Percentiles rank a stretch among this genome's conserved stretches.
phyloP scores from a whole-genome alignment of 2,113 vertebrate genomes.

The Dasyprocta punctata region DNA sequence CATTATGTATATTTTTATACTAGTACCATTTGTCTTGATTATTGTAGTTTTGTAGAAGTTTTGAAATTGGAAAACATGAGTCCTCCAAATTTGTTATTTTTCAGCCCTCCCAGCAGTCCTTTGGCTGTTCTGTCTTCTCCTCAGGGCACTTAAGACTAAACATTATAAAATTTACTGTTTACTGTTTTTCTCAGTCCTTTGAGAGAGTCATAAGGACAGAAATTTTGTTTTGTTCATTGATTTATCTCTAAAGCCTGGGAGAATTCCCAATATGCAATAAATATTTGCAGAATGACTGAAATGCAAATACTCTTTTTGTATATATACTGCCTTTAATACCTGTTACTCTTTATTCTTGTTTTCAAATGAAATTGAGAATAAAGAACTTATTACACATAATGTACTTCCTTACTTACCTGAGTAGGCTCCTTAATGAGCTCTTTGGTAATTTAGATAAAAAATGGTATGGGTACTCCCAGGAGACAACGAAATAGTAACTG shows the following conservation, averaged over 20 bases:
- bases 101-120: neutral
- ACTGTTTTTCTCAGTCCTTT: slow-evolving; percentile 1
- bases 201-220: neutral
- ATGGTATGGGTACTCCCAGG: neutral
- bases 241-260: slow-evolving; percentile 32
- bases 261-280: neutral
- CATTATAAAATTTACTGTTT: neutral
- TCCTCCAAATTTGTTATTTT: neutral
- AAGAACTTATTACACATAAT: neutral
- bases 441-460: slow-evolving; percentile 1
- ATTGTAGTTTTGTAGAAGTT: neutral
- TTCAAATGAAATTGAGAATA: slow-evolving; percentile 19
- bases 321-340: neutral
- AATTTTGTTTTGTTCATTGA: slow-evolving; percentile 29
- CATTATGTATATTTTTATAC: neutral
- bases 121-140: neutral
- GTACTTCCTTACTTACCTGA: neutral
- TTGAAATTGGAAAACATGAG: neutral
- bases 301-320: neutral
- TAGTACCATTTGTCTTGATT: neutral
- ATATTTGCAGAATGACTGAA: slow-evolving; percentile 28
- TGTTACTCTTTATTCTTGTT: neutral
- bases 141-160: neutral
- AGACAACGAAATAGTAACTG: neutral
- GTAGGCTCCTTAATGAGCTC: neutral